A percentile compares a stretch with the other conserved stretches of the same genome.
Evolutionary conservation across 2,797 vertebrate genomes (phyloP).

Genomic region (Helicolenus hilgendorfi): DNA sequence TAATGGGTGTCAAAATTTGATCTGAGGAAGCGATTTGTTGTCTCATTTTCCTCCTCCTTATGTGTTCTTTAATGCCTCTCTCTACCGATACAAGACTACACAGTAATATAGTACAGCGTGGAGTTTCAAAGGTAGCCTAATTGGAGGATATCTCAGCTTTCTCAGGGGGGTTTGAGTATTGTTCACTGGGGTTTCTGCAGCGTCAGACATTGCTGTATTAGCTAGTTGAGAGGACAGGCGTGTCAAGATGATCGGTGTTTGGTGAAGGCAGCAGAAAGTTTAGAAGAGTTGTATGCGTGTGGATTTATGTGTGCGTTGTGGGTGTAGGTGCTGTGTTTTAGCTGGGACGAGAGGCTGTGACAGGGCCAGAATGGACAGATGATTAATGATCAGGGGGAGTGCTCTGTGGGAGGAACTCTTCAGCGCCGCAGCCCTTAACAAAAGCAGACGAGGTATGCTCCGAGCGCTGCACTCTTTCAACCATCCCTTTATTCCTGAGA

Average conservation of each 20-base stretch:
- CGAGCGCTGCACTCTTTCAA: conserved; percentile 60
- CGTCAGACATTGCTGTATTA: conserved; percentile 42
- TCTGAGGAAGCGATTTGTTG: neutral
- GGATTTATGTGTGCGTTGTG: conserved; percentile 27
- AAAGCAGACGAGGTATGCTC: conserved; percentile 73
- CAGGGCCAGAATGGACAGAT: conserved; percentile 81
- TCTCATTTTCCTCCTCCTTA: neutral
- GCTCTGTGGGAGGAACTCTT: conserved; percentile 72
- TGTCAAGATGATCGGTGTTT: conserved; percentile 51
- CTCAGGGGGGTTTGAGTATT: conserved; percentile 39
- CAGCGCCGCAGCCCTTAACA: conserved; percentile 67
- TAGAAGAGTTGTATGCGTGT: neutral
- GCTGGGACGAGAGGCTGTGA: conserved; percentile 64
- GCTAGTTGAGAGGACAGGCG: conserved; percentile 40
- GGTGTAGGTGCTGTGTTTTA: conserved; percentile 50
- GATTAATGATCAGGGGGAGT: conserved; percentile 87
- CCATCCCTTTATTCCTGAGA: conserved; percentile 67
- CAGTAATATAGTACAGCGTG: neutral
- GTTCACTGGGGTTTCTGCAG: conserved; percentile 57
- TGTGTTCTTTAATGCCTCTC: neutral
- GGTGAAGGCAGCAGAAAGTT: conserved; percentile 47
- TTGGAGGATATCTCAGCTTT: conserved; percentile 54
- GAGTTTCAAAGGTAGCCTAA: conserved; percentile 52
- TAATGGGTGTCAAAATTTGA: neutral
- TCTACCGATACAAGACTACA: neutral